A percentile compares a stretch with the other conserved stretches of the same genome.
Evolutionary conservation across 2,888 invertebrate genomes (phyloP).

Genomic region (Mythimna lalbum): DNA sequence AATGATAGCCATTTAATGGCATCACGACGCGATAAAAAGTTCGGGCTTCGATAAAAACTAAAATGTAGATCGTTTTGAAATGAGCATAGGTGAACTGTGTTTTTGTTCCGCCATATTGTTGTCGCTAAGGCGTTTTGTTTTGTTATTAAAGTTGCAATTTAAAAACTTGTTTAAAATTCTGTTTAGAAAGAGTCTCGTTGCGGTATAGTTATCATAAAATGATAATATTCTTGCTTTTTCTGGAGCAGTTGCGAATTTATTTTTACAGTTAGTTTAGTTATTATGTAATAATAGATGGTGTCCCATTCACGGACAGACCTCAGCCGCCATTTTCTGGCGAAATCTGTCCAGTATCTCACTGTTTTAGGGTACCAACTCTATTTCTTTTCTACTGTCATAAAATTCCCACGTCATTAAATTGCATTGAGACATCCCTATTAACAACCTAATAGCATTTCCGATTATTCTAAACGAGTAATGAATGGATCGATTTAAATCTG

Average conservation of each 20-base stretch:
- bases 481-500: constrained; percentile 58
- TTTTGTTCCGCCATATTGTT: constrained; percentile 59
- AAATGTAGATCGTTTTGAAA: constrained; percentile 73
- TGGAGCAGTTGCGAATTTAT: constrained; percentile 6
- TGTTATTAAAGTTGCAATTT: constrained; percentile 61
- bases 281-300: too few species aligned
- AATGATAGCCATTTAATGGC: constrained; percentile 81
- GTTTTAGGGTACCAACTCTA: too few species aligned
- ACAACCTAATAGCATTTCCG: constrained; percentile 30
- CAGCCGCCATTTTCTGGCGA: too few species aligned
- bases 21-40: constrained; percentile 70
- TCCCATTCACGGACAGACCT: too few species aligned
- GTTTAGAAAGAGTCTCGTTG: constrained; percentile 12
- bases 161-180: constrained; percentile 33
- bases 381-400: not conserved
- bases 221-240: constrained; percentile 17
- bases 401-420: constrained; percentile 6
- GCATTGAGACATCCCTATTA: constrained; percentile 30
- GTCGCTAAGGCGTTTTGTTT: constrained; percentile 58
- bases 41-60: constrained; percentile 65
- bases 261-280: not conserved
- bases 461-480: constrained; percentile 53
- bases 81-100: constrained; percentile 65
- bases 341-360: too few species aligned
- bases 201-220: constrained; percentile 19